Percentiles rank a stretch among this genome's conserved stretches.
Conservation (phyloP, 1,140 invertebrate genomes). For the Callitettix versicolor region DNA sequence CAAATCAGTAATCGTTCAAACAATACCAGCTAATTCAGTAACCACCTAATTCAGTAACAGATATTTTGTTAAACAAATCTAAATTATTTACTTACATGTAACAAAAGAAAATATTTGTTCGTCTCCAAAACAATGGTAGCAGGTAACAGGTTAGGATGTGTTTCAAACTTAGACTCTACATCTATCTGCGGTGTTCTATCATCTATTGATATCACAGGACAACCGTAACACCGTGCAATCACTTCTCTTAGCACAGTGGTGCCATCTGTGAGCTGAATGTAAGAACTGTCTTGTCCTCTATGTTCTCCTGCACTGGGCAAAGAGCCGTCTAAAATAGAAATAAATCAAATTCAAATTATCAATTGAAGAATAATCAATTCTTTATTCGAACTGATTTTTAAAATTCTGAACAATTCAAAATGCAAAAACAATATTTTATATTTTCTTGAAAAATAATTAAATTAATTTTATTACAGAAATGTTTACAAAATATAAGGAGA, state of each 20-base stretch:
- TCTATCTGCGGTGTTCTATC: conserved; percentile 2
- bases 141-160: conserved; percentile 60
- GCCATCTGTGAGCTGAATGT: conserved; percentile 33
- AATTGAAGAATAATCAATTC: neutral
- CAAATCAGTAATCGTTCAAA: no score
- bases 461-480: neutral
- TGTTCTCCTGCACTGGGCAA: neutral
- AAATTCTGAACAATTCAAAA: neutral
- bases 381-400: neutral
- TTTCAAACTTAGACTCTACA: conserved; percentile 38
- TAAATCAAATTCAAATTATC: neutral
- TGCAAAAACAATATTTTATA: neutral
- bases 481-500: no score
- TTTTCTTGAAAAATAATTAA: neutral
- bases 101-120: conserved; percentile 51
- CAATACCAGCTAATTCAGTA: no score
- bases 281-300: conserved; percentile 4
- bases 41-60: no score
- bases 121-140: conserved; percentile 56
- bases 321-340: neutral
- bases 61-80: no score
- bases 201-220: conserved; percentile 50
- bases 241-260: conserved; percentile 57
- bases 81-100: conserved; percentile 32
- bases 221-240: conserved; percentile 58